Evolutionary conservation across 1,140 invertebrate genomes (phyloP).

Genomic region (Drosophila grimshawi): DNA sequence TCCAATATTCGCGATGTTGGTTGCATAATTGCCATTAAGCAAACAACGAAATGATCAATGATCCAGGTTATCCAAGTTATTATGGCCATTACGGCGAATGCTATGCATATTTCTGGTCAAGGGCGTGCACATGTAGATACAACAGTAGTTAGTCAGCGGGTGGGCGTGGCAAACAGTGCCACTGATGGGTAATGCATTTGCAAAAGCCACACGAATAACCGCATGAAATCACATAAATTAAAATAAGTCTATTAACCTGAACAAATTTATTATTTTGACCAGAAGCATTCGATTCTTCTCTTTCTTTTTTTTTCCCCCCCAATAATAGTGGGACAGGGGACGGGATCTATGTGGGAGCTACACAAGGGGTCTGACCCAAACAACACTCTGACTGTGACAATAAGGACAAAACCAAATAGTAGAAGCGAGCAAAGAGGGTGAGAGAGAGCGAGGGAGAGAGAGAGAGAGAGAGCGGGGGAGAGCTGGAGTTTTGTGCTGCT

Average conservation of each 20-base stretch:
- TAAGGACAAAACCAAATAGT: constrained; percentile 18
- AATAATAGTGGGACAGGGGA: constrained; percentile 1
- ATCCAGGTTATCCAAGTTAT: constrained; percentile 34
- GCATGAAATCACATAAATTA: constrained; percentile 82
- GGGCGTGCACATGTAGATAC: background rate
- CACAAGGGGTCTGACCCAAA: constrained; percentile 12
- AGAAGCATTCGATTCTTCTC: constrained; percentile 31
- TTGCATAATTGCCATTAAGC: constrained; percentile 21
- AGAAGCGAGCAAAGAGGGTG: too few species aligned
- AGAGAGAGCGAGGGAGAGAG: background rate
- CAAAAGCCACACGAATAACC: constrained; percentile 78
- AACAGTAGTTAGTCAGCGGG: constrained; percentile 25
- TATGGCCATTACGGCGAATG: constrained; percentile 44
- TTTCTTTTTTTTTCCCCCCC: background rate
- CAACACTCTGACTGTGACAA: constrained; percentile 44
- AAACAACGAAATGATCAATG: constrained; percentile 35
- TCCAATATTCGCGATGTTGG: constrained; percentile 15
- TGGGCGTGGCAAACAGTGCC: constrained; percentile 22
- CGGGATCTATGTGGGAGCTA: background rate
- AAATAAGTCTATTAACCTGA: constrained; percentile 83
- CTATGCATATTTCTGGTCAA: constrained; percentile 41
- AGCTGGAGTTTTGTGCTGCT: constrained; percentile 13
- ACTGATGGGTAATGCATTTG: constrained; percentile 68
- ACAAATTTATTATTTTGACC: constrained; percentile 83
- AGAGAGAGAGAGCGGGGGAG: background rate